These are phyloP conservation scores for Melieria crassipennis DNA, from an alignment of 2,888 invertebrate genomes.

Conservation along the genomic window DNA sequence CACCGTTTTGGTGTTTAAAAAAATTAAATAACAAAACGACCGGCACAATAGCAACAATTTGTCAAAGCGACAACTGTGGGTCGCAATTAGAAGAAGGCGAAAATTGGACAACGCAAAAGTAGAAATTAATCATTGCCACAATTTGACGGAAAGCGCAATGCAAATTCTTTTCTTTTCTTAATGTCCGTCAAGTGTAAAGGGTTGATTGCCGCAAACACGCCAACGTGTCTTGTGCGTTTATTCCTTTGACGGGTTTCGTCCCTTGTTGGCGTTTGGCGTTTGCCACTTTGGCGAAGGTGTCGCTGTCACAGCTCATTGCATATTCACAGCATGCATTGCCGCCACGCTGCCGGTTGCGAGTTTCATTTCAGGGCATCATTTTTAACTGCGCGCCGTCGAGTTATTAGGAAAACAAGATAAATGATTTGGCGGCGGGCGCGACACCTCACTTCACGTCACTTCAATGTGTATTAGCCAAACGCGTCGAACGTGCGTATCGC, in stretches of 20 bases:
- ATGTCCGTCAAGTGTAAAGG: conserved; percentile 3
- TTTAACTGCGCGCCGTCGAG: conserved; percentile 23
- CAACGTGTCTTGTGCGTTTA: neutral
- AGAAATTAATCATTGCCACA: conserved; percentile 22
- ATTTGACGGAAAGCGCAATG: neutral
- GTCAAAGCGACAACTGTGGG: conserved; percentile 11
- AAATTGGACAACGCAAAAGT: neutral
- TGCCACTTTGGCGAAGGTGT: neutral
- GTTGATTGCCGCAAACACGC: conserved; percentile 3
- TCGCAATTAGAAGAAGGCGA: conserved; percentile 1
- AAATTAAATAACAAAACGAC: too few species aligned
- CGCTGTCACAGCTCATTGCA: conserved; percentile 38
- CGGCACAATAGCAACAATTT: conserved; percentile 8
- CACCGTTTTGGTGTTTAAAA: too few species aligned
- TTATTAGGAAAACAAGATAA: conserved; percentile 34
- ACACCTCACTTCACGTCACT: neutral
- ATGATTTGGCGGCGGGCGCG: conserved; percentile 22
- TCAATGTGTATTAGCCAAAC: conserved; percentile 25
- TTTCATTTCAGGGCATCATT: conserved; percentile 35
- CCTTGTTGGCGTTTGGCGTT: too few species aligned
- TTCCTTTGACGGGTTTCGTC: too few species aligned
- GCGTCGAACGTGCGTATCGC: conserved; percentile 23
- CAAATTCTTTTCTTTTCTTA: neutral
- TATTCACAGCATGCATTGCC: conserved; percentile 40
- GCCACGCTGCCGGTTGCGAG: conserved; percentile 26